Evolutionary conservation across 2,888 invertebrate species (phyloP), one percentile per base, ranked within the genome.

Genomic region (Diadegma fenestrale): DNA sequence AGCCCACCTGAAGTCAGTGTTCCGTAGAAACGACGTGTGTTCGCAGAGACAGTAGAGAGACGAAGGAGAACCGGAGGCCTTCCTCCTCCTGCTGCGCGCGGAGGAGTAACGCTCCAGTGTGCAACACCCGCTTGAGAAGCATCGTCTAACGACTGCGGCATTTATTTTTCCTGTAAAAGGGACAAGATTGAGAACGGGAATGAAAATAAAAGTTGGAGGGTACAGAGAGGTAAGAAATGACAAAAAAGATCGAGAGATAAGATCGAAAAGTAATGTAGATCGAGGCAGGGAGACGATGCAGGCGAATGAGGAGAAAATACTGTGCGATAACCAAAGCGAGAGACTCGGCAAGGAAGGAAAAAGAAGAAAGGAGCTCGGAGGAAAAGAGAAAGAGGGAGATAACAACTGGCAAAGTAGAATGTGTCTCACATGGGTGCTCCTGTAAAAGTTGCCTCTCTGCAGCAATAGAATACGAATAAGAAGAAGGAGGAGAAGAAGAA

Each of bases 401-500:
- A 45, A 80, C 85, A 66, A 77, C 64, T 64, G 71, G 76, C 64
- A 71, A 72, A 91, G 91, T 89, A 92, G 92, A 93, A 93, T 93
- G 93, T 92, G 93, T 93, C 93, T 93, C 93, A 93, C 93, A 93
- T 93, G 93, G 93, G 92, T 93, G 93, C 92, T 91, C 91, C 93
- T 92, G 91, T 66, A 58, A 82, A 72, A 72, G 85, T 92, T 91
- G 91, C 91, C 93, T 86, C 87, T 91, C 91, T 72, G 71, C 79
- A 72, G 61, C 77, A 77, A 58, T 4, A 58, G 45, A 54, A 72
- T 54, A 72, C 51, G 72, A 71, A 76, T 43, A 33, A 69, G 69
- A 48, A 76, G 69, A 41, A 71, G 63, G 51, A 73, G 54, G 19
- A 66, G 72, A 45, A 68, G 69, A 45, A 69, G 58, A 41, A 81